A percentile compares a stretch with the other conserved stretches of the same genome.
phyloP scores from a whole-genome alignment of 2,113 vertebrate species.

The Tupaia chinensis region DNA sequence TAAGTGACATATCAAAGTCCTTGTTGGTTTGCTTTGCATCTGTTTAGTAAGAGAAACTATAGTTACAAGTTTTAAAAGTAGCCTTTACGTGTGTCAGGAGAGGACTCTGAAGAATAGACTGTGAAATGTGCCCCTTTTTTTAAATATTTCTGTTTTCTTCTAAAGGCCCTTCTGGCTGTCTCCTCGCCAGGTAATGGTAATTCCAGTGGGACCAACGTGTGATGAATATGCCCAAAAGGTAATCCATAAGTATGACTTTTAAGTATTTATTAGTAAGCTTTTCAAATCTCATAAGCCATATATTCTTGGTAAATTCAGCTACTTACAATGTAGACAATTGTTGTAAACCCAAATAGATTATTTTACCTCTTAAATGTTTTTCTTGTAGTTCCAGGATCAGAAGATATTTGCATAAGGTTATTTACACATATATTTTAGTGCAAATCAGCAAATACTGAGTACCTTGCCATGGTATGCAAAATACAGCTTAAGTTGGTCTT shows the following conservation, averaged over 20 bases:
- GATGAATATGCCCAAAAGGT: slow-evolving; percentile 98
- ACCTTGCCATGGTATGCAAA: neutral
- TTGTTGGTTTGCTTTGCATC: neutral
- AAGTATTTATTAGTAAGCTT: neutral
- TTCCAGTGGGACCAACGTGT: slow-evolving; percentile 95
- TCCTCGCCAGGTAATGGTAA: slow-evolving; percentile 97
- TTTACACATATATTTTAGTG: neutral
- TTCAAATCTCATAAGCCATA: neutral
- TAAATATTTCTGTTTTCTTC: slow-evolving; percentile 62
- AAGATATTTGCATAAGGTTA: neutral
- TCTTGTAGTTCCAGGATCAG: neutral
- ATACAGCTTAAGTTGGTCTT: neutral
- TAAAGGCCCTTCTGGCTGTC: slow-evolving; percentile 98
- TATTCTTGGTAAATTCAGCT: neutral
- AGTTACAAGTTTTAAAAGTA: neutral
- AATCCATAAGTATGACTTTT: neutral
- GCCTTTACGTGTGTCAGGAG: neutral
- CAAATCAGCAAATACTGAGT: neutral
- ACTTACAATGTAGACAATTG: neutral
- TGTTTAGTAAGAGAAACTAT: neutral
- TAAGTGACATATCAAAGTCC: neutral
- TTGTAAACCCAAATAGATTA: neutral
- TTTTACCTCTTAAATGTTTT: neutral
- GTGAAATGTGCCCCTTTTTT: neutral
- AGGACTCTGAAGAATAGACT: neutral